Evolutionary conservation across 2,888 invertebrate species (phyloP).

Genomic region (Asteroscopus sphinx): DNA sequence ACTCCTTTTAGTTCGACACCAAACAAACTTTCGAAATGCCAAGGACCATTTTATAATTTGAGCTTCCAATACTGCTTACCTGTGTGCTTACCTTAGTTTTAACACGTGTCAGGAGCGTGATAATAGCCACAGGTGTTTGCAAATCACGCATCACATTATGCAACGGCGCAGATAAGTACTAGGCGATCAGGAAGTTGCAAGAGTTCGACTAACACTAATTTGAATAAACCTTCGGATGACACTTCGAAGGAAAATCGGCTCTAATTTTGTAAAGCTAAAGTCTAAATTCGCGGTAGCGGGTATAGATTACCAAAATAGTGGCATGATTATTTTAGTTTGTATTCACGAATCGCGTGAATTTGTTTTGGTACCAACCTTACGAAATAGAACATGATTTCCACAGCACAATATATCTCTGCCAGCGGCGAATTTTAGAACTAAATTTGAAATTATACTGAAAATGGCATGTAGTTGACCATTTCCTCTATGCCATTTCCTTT

Average conservation of each 20-base stretch:
- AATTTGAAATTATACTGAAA: neutral
- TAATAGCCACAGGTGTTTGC: slow-evolving; percentile 28
- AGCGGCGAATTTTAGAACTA: neutral
- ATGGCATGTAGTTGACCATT: neutral
- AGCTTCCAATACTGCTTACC: slow-evolving; percentile 1
- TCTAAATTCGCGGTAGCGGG: neutral
- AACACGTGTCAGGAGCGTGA: slow-evolving; percentile 17
- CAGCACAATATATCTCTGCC: neutral
- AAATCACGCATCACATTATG: slow-evolving; percentile 48
- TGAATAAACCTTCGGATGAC: slow-evolving; percentile 53
- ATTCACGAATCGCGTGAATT: neutral
- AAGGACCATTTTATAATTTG: neutral
- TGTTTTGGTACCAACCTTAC: neutral
- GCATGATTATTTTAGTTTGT: neutral
- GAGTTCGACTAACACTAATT: slow-evolving; percentile 47
- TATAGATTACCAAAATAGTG: slow-evolving; percentile 14
- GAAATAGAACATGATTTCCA: neutral
- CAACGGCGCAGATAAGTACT: slow-evolving; percentile 59
- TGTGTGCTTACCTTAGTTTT: neutral
- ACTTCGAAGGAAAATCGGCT: slow-evolving; percentile 14
- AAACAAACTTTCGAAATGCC: too few relatives aligned
- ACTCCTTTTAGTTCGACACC: too few relatives aligned
- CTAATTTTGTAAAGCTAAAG: fast-evolving
- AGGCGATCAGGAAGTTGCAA: slow-evolving; percentile 58
- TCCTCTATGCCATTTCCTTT: neutral